Evolutionary conservation across 1,140 invertebrate species (phyloP).

Genomic region (Lethocerus indicus): DNA sequence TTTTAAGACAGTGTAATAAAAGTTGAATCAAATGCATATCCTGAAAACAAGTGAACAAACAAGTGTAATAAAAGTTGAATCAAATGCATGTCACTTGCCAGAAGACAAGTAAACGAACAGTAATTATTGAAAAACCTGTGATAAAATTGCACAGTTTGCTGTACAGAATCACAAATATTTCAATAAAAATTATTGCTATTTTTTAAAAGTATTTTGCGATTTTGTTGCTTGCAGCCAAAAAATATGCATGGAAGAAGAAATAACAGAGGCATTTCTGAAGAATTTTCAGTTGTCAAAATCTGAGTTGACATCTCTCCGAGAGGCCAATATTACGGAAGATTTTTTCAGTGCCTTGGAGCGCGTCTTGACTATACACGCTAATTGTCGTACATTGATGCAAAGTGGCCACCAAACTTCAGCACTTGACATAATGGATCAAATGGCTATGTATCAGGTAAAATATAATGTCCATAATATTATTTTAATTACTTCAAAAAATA

Average conservation of each 20-base stretch:
- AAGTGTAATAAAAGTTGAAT: not conserved
- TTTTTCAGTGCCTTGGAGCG: slow-evolving; percentile 61
- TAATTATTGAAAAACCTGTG: not conserved
- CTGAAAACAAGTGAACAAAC: not conserved
- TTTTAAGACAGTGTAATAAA: too few relatives aligned
- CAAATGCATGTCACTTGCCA: not conserved
- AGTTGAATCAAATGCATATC: not conserved
- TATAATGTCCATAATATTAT: not conserved
- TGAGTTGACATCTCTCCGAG: slow-evolving; percentile 55
- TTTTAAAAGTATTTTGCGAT: too few relatives aligned
- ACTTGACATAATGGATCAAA: slow-evolving; percentile 90
- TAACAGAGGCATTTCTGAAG: slow-evolving; percentile 62
- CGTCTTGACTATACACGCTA: slow-evolving; percentile 56
- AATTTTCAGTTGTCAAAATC: slow-evolving; percentile 67
- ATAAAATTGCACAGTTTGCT: not conserved
- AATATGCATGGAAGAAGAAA: slow-evolving; percentile 62
- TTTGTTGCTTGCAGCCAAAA: slow-evolving; percentile 36
- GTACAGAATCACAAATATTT: not conserved
- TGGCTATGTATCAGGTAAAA: slow-evolving; percentile 62
- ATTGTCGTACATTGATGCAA: slow-evolving; percentile 56
- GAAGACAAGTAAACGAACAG: too few relatives aligned
- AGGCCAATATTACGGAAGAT: slow-evolving; percentile 54
- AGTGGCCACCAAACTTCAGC: slow-evolving; percentile 68
- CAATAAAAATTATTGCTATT: not conserved
- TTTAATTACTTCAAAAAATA: not conserved